Conservation (phyloP, 2,113 vertebrate species). For the Paradoxurus hermaphroditus region DNA sequence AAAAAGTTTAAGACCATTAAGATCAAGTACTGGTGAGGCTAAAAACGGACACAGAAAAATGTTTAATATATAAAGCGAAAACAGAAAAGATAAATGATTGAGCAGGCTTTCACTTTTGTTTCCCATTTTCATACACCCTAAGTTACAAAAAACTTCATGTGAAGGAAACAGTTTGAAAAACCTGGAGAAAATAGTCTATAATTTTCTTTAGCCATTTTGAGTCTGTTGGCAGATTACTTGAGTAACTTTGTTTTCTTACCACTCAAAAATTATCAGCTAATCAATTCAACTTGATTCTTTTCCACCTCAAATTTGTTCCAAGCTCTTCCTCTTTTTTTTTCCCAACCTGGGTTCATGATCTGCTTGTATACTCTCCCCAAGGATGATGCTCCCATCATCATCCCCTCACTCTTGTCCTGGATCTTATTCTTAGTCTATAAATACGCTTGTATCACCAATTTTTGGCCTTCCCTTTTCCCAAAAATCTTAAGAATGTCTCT, state of each 20-base stretch:
- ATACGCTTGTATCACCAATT: neutral
- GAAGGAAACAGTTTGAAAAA: neutral
- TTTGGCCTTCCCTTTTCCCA: neutral
- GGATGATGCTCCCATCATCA: neutral
- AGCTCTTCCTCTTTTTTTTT: neutral
- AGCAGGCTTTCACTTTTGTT: slow-evolving; percentile 1
- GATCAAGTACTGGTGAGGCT: neutral
- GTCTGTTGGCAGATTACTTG: neutral
- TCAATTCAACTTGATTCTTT: neutral
- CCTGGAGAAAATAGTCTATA: neutral
- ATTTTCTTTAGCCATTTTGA: neutral
- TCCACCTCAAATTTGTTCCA: neutral
- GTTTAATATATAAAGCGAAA: neutral
- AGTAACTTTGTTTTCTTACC: neutral
- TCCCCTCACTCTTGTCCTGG: neutral
- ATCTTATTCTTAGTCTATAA: neutral
- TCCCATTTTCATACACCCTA: neutral
- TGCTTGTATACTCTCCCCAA: neutral
- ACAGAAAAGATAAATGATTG: slow-evolving; percentile 6
- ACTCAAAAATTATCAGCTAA: neutral
- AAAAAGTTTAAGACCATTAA: neutral
- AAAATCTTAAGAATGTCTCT: neutral
- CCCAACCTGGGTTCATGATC: neutral
- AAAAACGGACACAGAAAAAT: neutral
- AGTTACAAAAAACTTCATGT: neutral